phyloP scores from a whole-genome alignment of 1,140 invertebrate species.

The Ostrea edulis region DNA sequence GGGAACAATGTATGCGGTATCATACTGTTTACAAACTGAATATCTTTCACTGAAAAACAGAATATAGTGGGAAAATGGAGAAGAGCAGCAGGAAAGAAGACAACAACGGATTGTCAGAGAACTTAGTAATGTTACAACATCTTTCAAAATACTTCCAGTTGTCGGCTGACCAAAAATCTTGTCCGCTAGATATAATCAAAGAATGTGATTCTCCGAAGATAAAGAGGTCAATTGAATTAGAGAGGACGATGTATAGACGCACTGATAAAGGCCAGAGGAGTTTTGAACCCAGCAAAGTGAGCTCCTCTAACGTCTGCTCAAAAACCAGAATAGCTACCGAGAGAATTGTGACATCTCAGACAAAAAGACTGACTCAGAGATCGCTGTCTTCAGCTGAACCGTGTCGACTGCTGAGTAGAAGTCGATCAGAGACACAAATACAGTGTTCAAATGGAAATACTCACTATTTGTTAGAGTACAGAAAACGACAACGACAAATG shows the following conservation, averaged over 20 bases:
- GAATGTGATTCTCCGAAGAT: background rate
- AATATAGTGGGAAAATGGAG: background rate
- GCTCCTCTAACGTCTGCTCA: background rate
- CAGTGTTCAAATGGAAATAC: background rate
- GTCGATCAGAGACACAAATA: background rate
- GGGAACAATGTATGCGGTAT: too few species aligned
- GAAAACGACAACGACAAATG: conserved; percentile 7
- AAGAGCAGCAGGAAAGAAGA: background rate
- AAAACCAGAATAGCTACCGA: background rate
- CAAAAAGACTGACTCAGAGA: background rate
- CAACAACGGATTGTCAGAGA: background rate
- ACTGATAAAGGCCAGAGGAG: background rate
- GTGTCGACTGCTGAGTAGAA: background rate
- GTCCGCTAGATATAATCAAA: background rate
- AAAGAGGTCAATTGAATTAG: background rate
- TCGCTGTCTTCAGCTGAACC: background rate
- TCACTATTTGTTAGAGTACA: conserved; percentile 1
- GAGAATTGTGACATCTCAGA: background rate
- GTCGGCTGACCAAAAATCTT: too few species aligned
- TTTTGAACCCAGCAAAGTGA: background rate
- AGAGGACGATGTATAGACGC: background rate
- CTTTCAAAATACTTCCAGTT: too few species aligned
- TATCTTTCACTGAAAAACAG: too few species aligned
- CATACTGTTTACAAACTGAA: too few species aligned
- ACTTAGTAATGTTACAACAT: background rate